Conservation (phyloP, 30 jellyfish, hydroid and myxozoan genomes). For the Catostylus mosaicus region DNA sequence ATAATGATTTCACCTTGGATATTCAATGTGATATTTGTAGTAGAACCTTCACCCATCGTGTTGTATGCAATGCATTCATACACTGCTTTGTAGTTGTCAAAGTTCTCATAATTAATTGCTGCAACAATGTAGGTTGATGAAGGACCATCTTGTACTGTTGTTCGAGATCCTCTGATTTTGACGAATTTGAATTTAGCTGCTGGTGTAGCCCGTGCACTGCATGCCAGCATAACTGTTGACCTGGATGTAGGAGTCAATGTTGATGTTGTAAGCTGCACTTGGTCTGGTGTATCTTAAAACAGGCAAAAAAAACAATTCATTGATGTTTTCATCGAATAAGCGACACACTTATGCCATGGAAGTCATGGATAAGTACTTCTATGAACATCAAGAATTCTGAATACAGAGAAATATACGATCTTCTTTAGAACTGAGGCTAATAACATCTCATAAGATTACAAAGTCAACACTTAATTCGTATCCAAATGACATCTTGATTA, state of each 20-base stretch:
- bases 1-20: conserved; percentile 36
- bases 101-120: neutral
- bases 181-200: neutral
- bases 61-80: conserved; percentile 43
- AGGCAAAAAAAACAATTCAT: neutral
- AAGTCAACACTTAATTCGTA: too few species aligned
- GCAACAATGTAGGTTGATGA: neutral
- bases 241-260: neutral
- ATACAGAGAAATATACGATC: too few species aligned
- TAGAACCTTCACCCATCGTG: conserved; percentile 18
- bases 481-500: too few species aligned
- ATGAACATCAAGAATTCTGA: too few species aligned
- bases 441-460: too few species aligned
- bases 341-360: too few species aligned
- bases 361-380: too few species aligned
- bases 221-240: neutral
- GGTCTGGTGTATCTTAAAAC: conserved; percentile 5
- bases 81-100: conserved; percentile 8
- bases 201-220: neutral
- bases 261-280: neutral
- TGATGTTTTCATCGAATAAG: too few species aligned
- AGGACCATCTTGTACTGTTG: neutral
- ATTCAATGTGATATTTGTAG: conserved; percentile 13
- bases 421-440: too few species aligned
- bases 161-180: neutral